Evolutionary conservation across 1,140 invertebrate genomes (phyloP).

Genomic region (Heliconius nattereri): DNA sequence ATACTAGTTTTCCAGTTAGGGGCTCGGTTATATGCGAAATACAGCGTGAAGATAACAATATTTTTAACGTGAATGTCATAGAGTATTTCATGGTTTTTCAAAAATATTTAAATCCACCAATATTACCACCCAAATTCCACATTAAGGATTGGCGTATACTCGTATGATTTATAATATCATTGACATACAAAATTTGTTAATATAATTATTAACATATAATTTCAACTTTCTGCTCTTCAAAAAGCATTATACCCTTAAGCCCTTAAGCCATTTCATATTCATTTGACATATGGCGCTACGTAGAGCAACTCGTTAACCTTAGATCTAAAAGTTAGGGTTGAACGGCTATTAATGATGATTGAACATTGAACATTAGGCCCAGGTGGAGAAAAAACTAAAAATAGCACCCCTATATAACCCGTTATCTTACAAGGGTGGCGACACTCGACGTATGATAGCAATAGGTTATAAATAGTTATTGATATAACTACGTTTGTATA

Average conservation of each 20-base stretch:
- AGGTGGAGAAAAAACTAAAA: constrained; percentile 17
- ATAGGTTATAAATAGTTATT: constrained; percentile 1
- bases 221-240: no score
- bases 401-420: constrained; percentile 23
- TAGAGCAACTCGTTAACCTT: constrained; percentile 13
- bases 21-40: neutral
- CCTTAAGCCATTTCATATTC: neutral
- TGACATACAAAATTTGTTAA: no score
- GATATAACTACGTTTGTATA: neutral
- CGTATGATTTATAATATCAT: no score
- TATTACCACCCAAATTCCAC: no score
- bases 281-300: neutral
- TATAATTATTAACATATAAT: no score
- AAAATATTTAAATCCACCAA: no score
- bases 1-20: neutral
- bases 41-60: neutral
- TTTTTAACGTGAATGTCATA: neutral
- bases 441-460: neutral
- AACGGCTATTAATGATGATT: constrained; percentile 20
- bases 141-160: no score
- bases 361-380: constrained; percentile 15
- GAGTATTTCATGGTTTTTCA: no score
- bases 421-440: neutral
- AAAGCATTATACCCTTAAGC: no score
- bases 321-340: constrained; percentile 2